These are phyloP conservation scores for Oreochromis aureus DNA, from an alignment of 2,113 vertebrate genomes.

Conservation along the genomic window DNA sequence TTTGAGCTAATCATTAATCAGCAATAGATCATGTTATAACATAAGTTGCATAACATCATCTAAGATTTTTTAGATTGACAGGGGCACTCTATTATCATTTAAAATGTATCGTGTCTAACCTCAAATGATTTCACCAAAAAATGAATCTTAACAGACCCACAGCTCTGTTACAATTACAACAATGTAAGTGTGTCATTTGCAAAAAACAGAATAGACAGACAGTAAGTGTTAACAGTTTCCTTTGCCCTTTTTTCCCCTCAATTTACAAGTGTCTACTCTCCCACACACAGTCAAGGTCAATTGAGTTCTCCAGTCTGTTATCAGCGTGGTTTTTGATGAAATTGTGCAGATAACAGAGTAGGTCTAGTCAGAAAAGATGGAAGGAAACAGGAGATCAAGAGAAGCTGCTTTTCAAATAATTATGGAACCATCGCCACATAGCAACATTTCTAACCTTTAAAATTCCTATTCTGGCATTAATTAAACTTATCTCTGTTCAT, in stretches of 20 bases:
- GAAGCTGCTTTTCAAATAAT: conserved; percentile 84
- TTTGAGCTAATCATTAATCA: background rate
- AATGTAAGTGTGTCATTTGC: background rate
- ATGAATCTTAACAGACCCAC: background rate
- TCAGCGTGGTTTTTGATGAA: conserved; percentile 86
- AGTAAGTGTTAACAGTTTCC: background rate
- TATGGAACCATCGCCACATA: conserved; percentile 87
- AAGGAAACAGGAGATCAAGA: conserved; percentile 84
- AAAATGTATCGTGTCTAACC: background rate
- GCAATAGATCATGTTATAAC: background rate
- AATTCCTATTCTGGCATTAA: background rate
- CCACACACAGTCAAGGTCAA: conserved; percentile 84
- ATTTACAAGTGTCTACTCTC: conserved; percentile 68
- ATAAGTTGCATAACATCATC: background rate
- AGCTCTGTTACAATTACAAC: background rate
- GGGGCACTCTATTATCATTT: background rate
- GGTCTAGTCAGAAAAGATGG: conserved; percentile 74
- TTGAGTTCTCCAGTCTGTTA: conserved; percentile 87
- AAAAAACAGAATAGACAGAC: background rate
- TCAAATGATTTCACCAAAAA: background rate
- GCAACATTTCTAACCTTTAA: conserved; percentile 85
- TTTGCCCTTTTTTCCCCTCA: conserved; percentile 27
- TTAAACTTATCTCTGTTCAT: background rate
- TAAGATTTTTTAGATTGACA: background rate
- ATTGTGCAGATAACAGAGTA: conserved; percentile 85